A percentile compares a stretch with the other conserved stretches of the same genome.
Evolutionary conservation across 2,113 vertebrate genomes (phyloP).

Genomic region (Erpornis zantholeuca): DNA sequence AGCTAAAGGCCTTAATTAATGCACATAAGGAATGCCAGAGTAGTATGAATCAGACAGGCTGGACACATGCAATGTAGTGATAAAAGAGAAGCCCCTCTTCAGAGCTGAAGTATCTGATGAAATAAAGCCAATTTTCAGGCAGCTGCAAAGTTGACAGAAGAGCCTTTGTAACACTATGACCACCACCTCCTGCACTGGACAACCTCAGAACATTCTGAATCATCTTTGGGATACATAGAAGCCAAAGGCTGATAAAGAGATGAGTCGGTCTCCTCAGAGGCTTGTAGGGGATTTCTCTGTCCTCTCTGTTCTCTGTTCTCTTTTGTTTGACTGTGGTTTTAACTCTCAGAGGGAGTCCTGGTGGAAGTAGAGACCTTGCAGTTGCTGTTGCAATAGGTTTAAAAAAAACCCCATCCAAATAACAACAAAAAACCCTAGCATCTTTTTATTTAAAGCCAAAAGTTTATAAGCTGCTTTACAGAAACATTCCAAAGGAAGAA

Average conservation of each 20-base stretch:
- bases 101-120: background rate
- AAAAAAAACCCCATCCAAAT: background rate
- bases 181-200: conserved; percentile 29
- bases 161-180: conserved; percentile 27
- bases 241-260: conserved; percentile 49
- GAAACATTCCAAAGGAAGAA: conserved; percentile 58
- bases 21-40: background rate
- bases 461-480: conserved; percentile 55
- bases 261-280: background rate
- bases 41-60: background rate
- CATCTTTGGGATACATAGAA: conserved; percentile 23
- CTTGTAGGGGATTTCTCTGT: background rate
- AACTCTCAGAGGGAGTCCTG: background rate
- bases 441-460: conserved; percentile 49
- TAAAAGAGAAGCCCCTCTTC: background rate
- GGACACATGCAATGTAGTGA: background rate
- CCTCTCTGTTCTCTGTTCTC: background rate
- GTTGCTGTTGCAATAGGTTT: background rate
- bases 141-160: conserved; percentile 33
- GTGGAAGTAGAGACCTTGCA: conserved; percentile 17
- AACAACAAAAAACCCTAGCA: background rate
- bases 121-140: conserved; percentile 15
- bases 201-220: conserved; percentile 19
- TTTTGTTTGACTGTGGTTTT: conserved; percentile 27
- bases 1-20: background rate